Evolutionary conservation across 2,888 invertebrate genomes (phyloP).

Genomic region (Eupithecia subumbrata): DNA sequence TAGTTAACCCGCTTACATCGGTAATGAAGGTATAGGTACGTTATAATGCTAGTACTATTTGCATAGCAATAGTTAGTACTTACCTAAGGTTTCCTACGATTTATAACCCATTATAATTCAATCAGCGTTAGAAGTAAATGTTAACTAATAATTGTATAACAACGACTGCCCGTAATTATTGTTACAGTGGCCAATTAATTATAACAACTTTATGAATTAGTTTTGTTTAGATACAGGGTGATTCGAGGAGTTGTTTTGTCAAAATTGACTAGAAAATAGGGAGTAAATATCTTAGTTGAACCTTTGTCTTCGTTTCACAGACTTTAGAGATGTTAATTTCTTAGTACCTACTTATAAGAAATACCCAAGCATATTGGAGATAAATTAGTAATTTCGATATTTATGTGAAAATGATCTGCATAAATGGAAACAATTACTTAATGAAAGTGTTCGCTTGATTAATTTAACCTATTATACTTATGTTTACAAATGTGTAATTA

Average conservation of each 20-base stretch:
- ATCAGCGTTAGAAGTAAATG: slow-evolving; percentile 20
- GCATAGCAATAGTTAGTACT: not conserved
- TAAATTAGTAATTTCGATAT: no score
- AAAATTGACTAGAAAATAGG: not conserved
- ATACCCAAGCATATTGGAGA: no score
- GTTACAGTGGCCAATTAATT: slow-evolving; percentile 24
- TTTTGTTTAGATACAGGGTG: slow-evolving; percentile 22
- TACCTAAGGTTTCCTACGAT: slow-evolving; percentile 9
- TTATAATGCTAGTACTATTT: not conserved
- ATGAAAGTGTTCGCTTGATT: no score
- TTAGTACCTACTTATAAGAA: no score
- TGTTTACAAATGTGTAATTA: no score
- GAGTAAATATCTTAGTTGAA: not conserved
- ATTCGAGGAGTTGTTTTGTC: not conserved
- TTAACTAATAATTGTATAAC: slow-evolving; percentile 15
- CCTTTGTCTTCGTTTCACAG: not conserved
- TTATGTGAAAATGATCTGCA: no score
- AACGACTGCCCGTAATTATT: slow-evolving; percentile 23
- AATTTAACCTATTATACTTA: no score
- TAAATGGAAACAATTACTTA: no score
- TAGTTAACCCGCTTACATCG: no score
- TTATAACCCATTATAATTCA: slow-evolving; percentile 26
- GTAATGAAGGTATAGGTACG: no score
- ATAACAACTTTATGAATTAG: slow-evolving; percentile 26
- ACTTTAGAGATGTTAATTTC: not conserved